These are phyloP conservation scores for Rotaria socialis DNA, from an alignment of 2,888 invertebrate genomes.

Conservation along the genomic window DNA sequence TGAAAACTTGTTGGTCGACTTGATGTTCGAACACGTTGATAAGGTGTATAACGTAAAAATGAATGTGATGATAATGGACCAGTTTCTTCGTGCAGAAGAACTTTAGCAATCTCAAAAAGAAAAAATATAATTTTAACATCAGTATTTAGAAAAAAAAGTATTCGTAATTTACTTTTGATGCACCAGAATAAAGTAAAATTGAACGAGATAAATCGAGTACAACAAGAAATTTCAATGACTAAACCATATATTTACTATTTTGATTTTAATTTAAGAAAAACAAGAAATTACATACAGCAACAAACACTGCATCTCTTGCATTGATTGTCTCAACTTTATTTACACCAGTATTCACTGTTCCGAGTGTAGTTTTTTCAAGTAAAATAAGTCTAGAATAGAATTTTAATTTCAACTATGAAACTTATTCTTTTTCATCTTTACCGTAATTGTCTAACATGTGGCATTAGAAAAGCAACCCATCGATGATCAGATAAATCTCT, in stretches of 20 bases:
- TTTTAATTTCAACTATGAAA: background rate
- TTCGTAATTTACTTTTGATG: background rate
- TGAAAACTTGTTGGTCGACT: slow-evolving; percentile 19
- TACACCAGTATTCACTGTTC: background rate
- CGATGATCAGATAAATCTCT: slow-evolving; percentile 27
- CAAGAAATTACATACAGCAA: background rate
- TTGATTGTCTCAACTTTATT: slow-evolving; percentile 16
- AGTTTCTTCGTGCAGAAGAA: slow-evolving; percentile 30
- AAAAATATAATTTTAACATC: background rate
- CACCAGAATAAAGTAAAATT: background rate
- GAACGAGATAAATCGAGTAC: background rate
- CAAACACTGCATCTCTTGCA: slow-evolving; percentile 9
- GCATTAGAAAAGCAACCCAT: slow-evolving; percentile 18
- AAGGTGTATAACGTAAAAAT: slow-evolving; percentile 25
- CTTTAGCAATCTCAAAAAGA: slow-evolving; percentile 13
- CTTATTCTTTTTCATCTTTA: background rate
- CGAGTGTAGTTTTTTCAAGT: slow-evolving; percentile 21
- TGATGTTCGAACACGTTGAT: slow-evolving; percentile 34
- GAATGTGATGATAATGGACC: background rate
- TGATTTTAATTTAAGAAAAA: background rate
- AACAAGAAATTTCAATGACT: slow-evolving; percentile 14
- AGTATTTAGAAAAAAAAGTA: too few relatives aligned
- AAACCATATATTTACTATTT: background rate
- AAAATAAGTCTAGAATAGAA: background rate
- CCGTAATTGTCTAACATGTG: slow-evolving; percentile 21